Percentiles rank a stretch among this genome's conserved stretches.
These are phyloP conservation scores for Eilema griseolum DNA, from an alignment of 2,888 invertebrate species.

Conservation along the genomic window DNA sequence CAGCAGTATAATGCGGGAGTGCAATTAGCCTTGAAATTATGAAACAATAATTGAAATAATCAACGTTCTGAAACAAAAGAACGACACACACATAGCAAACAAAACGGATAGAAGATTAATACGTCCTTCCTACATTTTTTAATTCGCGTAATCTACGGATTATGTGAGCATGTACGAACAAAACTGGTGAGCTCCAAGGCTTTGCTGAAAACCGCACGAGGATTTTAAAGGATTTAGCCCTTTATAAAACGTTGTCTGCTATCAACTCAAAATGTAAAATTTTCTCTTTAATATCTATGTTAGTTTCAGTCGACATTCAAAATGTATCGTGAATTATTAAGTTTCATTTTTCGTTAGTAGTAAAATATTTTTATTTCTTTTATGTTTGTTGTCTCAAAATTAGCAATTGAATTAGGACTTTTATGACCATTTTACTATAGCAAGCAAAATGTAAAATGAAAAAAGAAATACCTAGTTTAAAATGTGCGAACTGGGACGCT, in stretches of 20 bases:
- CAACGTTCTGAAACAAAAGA: neutral
- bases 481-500: neutral
- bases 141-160: constrained; percentile 68
- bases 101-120: constrained; percentile 46
- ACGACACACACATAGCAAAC: constrained; percentile 5
- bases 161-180: constrained; percentile 66
- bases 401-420: no score
- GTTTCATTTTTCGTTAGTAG: neutral
- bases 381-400: no score
- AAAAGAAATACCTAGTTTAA: no score
- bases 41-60: constrained; percentile 9
- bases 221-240: constrained; percentile 72
- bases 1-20: neutral
- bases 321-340: constrained; percentile 16
- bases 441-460: neutral
- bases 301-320: constrained; percentile 38
- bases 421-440: no score
- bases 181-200: constrained; percentile 72
- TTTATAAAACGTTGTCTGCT: constrained; percentile 60
- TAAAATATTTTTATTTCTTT: neutral
- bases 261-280: constrained; percentile 53
- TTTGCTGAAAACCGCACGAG: constrained; percentile 70
- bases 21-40: neutral
- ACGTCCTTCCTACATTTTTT: constrained; percentile 58
- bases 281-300: constrained; percentile 39